Conservation (phyloP, 2,113 vertebrate genomes). For the Malurus elegans region DNA sequence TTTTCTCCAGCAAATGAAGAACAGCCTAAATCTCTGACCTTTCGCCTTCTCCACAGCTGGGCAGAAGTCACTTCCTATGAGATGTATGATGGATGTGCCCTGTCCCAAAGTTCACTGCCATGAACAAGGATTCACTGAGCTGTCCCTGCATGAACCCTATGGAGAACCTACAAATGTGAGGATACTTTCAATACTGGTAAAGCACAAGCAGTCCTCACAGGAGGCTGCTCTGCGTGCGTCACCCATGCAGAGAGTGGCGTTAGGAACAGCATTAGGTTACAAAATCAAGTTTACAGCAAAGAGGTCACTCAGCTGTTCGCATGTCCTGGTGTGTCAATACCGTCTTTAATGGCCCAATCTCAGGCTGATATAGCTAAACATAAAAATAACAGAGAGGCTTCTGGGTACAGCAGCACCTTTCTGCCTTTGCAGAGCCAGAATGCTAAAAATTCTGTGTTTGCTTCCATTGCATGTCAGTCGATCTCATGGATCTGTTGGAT, state of each 20-base stretch:
- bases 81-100: not conserved
- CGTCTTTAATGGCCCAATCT: not conserved
- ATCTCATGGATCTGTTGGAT: not conserved
- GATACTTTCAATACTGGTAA: not conserved
- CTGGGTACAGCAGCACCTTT: not conserved
- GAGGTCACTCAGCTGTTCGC: fast-evolving
- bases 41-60: not conserved
- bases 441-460: not conserved
- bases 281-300: not conserved
- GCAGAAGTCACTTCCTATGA: not conserved
- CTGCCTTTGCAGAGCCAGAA: not conserved
- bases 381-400: not conserved
- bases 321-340: not conserved
- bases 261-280: not conserved
- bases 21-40: not conserved
- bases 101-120: not conserved
- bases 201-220: not conserved
- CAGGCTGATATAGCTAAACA: not conserved
- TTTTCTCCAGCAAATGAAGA: not conserved
- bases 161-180: not conserved
- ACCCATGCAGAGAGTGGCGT: not conserved
- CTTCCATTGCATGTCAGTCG: not conserved
- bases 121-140: not conserved
- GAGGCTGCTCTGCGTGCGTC: fast-evolving
- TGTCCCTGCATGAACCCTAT: not conserved